Evolutionary conservation across 2,888 invertebrate genomes (phyloP).

Genomic region (Limenitis camilla): DNA sequence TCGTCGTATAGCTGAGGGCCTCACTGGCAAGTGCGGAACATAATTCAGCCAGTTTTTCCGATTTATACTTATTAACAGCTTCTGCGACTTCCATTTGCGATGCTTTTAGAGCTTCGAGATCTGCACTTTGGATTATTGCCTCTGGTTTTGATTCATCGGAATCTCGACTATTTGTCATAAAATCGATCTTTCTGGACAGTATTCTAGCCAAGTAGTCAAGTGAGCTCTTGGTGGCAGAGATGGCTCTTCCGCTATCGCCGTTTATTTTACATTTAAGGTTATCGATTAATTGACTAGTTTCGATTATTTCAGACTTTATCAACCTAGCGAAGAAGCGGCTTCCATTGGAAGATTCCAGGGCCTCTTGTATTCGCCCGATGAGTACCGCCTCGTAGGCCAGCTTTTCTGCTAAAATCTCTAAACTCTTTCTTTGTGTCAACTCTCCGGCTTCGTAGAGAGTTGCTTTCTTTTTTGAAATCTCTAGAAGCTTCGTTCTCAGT

Average conservation of each 20-base stretch:
- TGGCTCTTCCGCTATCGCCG: slow-evolving; percentile 63
- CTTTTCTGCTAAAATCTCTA: slow-evolving; percentile 84
- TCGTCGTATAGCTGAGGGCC: slow-evolving; percentile 75
- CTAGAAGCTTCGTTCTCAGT: slow-evolving; percentile 79
- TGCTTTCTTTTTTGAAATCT: slow-evolving; percentile 79
- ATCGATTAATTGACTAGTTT: slow-evolving; percentile 85
- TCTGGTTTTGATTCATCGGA: slow-evolving; percentile 44
- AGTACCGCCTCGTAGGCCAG: slow-evolving; percentile 86
- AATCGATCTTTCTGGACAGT: slow-evolving; percentile 80
- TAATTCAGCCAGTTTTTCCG: slow-evolving; percentile 79
- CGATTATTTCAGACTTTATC: slow-evolving; percentile 80
- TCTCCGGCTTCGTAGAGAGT: slow-evolving; percentile 79
- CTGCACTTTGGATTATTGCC: slow-evolving; percentile 59
- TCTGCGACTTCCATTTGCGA: slow-evolving; percentile 77
- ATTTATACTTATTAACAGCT: slow-evolving; percentile 78
- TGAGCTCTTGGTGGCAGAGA: slow-evolving; percentile 54
- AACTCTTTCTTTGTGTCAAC: slow-evolving; percentile 78
- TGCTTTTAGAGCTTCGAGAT: slow-evolving; percentile 67
- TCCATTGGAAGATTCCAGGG: slow-evolving; percentile 74
- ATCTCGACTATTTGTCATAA: slow-evolving; percentile 46
- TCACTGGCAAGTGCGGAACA: slow-evolving; percentile 82
- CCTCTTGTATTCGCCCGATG: slow-evolving; percentile 80
- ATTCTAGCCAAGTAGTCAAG: slow-evolving; percentile 84
- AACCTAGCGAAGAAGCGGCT: slow-evolving; percentile 76
- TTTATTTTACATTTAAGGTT: slow-evolving; percentile 80